These are phyloP conservation scores for Nanorana parkeri DNA, from an alignment of 2,113 vertebrate genomes.

Conservation along the genomic window DNA sequence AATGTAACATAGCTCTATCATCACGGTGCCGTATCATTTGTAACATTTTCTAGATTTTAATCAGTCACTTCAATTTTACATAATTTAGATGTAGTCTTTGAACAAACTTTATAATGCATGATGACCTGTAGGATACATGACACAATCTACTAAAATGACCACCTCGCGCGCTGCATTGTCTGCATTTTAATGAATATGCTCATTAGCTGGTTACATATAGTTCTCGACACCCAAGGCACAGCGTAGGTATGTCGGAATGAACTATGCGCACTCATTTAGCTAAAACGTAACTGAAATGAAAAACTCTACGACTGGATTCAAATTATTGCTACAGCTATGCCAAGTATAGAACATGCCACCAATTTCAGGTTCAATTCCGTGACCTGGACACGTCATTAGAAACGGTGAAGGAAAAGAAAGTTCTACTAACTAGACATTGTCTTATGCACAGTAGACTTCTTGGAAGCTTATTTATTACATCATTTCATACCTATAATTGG, in stretches of 20 bases:
- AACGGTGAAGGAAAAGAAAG: conserved; percentile 3
- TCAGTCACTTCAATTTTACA: no score
- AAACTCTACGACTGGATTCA: conserved; percentile 17
- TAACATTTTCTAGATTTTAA: no score
- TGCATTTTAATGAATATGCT: conserved; percentile 28
- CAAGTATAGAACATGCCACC: neutral
- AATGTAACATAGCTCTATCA: no score
- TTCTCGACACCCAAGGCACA: neutral
- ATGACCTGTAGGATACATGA: neutral
- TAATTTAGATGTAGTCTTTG: no score
- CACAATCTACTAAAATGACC: neutral
- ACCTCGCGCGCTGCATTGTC: neutral
- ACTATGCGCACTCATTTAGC: neutral
- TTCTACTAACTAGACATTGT: neutral
- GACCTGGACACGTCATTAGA: conserved; percentile 35
- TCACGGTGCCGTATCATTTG: no score
- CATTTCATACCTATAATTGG: conserved; percentile 6
- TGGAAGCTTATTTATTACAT: neutral
- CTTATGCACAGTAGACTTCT: neutral
- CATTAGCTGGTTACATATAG: conserved; percentile 10
- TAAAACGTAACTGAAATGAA: neutral
- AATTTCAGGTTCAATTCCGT: conserved; percentile 19
- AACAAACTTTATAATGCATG: neutral
- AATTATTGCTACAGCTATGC: neutral
- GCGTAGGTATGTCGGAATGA: neutral